Evolutionary conservation across 2,888 invertebrate genomes (phyloP), one percentile per base, ranked within the genome.

Genomic region (Lysandra coridon): DNA sequence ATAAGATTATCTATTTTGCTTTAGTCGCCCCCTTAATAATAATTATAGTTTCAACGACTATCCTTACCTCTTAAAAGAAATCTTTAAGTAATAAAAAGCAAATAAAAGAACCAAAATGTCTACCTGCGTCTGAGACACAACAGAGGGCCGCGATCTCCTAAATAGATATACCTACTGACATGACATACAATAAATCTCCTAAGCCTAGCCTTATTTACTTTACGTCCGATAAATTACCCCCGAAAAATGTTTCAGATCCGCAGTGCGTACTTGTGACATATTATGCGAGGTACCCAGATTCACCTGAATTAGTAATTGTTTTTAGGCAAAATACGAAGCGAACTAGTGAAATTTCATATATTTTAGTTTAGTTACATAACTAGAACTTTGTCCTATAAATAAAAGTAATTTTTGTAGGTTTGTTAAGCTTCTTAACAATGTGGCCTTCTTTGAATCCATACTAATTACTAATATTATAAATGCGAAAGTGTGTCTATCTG

Each of bases 171-270:
- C n/a, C n/a, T n/a, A n/a, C 69, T 33, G 10, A 69, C 69, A 12
- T 69, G 69, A 69, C 69, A 69, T 69, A 33, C 33, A 69, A 69
- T 69, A 69, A 69, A 69, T 69, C 33, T 69, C 37, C 69, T 14
- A 2, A 69, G 5, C 33, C 33, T 33, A 69, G 69, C 64, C 64
- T 64, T 64, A 64, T 64, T 64, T 64, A 64, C 30, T 64, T 30
- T 64, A 64, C 30, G 37, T 69, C 33, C 37, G 17, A 69, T 69
- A 69, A 69, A 37, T 37, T 69, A 37, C 64, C 30, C 64, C 30
- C 30, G 12, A 23, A 10, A 64, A 64, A 64, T 12, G 7, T 30
- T 64, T 64, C 12, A 30, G 64, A 3, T 23, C 62, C 62, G 17
- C 62, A 62, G 23, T 62, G 30, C 23, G 64, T 64, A 30, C n/a